These are phyloP conservation scores for Hexactinellida sp. DNA, from an alignment of 37 sponge, comb jelly and placozoan genomes.

Conservation along the genomic window DNA sequence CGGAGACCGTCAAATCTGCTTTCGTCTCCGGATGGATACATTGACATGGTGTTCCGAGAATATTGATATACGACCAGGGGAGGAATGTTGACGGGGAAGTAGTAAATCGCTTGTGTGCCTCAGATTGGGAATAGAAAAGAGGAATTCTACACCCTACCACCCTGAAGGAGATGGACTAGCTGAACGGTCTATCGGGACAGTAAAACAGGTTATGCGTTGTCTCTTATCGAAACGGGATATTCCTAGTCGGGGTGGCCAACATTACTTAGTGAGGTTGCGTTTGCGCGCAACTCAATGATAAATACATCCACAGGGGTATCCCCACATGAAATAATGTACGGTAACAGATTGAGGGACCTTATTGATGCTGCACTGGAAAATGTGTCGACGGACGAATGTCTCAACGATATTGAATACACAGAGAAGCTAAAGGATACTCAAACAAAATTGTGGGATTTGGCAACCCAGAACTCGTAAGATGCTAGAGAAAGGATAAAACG, in stretches of 20 bases:
- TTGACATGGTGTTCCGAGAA: not conserved
- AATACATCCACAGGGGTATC: not conserved
- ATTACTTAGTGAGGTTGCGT: not conserved
- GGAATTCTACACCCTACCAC: not conserved
- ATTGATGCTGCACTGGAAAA: not conserved
- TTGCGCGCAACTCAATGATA: not conserved
- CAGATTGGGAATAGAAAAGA: not conserved
- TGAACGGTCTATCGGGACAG: not conserved
- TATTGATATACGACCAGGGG: slow-evolving; percentile 20
- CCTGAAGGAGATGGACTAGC: not conserved
- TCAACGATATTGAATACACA: not conserved
- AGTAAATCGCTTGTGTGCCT: not conserved
- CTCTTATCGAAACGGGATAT: not conserved
- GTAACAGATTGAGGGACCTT: not conserved
- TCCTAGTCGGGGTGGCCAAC: not conserved
- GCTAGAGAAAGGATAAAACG: not conserved
- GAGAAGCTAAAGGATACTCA: not conserved
- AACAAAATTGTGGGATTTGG: not conserved
- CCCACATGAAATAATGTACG: not conserved
- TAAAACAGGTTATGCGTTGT: not conserved
- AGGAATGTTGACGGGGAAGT: not conserved
- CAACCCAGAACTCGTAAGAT: not conserved
- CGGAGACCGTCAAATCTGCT: not conserved
- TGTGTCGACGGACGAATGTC: not conserved
- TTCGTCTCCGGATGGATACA: not conserved